These are phyloP conservation scores for Sphenodon punctatus DNA, from an alignment of 2,797 vertebrate genomes.

Conservation along the genomic window DNA sequence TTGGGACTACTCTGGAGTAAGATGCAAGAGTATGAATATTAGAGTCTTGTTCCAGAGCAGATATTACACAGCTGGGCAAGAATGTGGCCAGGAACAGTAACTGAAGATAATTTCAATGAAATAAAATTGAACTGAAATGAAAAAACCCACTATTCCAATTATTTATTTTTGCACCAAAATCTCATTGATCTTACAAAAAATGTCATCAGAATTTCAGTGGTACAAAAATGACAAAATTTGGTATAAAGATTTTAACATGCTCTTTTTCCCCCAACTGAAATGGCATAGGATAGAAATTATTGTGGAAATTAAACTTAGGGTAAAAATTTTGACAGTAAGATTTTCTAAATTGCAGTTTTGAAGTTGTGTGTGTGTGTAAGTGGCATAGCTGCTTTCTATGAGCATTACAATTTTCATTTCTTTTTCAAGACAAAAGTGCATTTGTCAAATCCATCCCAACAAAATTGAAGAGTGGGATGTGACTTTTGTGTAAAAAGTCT, in stretches of 20 bases:
- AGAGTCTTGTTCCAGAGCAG: background rate
- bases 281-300: too few species aligned
- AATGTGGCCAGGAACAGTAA: background rate
- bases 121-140: background rate
- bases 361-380: too few species aligned
- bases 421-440: constrained; percentile 11
- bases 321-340: too few species aligned
- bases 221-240: too few species aligned
- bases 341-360: too few species aligned
- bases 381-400: background rate
- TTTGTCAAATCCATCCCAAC: background rate
- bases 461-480: background rate
- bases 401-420: constrained; percentile 8
- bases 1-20: background rate
- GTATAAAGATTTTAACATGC: too few species aligned
- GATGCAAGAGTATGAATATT: too few species aligned
- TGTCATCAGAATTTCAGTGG: background rate
- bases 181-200: background rate
- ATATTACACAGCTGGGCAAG: background rate
- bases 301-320: too few species aligned
- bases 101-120: background rate
- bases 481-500: background rate
- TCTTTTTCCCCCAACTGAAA: too few species aligned
- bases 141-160: background rate
- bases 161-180: background rate